Percentiles rank a stretch among this genome's conserved stretches.
Conservation (phyloP, 1,140 invertebrate species). For the Drosophila insularis region DNA sequence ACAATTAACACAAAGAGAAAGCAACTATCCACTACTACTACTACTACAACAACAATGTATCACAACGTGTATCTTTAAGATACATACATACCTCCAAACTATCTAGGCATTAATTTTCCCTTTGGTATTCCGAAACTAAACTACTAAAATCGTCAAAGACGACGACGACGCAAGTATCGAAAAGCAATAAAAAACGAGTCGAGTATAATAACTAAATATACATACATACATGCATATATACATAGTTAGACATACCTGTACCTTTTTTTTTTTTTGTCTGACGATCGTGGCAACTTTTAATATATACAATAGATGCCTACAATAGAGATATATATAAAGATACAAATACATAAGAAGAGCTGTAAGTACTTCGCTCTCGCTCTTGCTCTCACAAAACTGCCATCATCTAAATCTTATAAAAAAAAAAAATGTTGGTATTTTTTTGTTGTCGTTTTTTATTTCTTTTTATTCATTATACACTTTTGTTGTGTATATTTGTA, state of each 20-base stretch:
- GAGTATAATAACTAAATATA: constrained; percentile 20
- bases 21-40: constrained; percentile 49
- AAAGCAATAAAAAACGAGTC: constrained; percentile 38
- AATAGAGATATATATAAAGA: constrained; percentile 31
- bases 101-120: constrained; percentile 52
- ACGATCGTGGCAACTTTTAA: constrained; percentile 41
- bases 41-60: constrained; percentile 33
- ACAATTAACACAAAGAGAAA: constrained; percentile 79
- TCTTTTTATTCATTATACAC: constrained; percentile 54
- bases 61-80: constrained; percentile 29
- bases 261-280: neutral
- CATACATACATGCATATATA: neutral
- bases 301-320: constrained; percentile 13
- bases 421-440: too few relatives aligned
- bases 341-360: constrained; percentile 9
- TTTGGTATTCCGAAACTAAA: constrained; percentile 41
- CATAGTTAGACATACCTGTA: neutral
- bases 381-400: constrained; percentile 1
- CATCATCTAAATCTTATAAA: constrained; percentile 53
- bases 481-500: constrained; percentile 64
- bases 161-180: constrained; percentile 32
- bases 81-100: constrained; percentile 35
- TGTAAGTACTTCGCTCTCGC: constrained; percentile 20
- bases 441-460: constrained; percentile 19
- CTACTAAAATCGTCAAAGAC: constrained; percentile 19